Conservation (phyloP, 2,888 invertebrate species). For the Galeopsomyia nigrocyanea region DNA sequence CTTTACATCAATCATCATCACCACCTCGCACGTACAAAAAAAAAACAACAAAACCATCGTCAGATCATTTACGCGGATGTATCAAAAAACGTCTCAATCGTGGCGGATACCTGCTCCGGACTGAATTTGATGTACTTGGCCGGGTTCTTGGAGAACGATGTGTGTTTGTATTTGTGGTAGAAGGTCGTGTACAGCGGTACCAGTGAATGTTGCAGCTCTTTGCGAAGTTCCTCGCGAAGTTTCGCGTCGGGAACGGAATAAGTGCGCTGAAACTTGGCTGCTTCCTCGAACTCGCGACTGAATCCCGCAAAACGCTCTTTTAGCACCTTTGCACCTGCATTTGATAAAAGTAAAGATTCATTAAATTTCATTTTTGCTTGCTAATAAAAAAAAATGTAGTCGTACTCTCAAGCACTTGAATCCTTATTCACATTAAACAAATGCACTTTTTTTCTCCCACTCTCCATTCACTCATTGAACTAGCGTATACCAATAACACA, state of each 20-base stretch:
- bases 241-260: slow-evolving; percentile 96
- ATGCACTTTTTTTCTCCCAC: no score
- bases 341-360: no score
- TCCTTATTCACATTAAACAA: no score
- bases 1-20: slow-evolving; percentile 4
- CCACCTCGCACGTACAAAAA: neutral
- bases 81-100: slow-evolving; percentile 94
- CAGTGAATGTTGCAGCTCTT: slow-evolving; percentile 90
- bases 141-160: slow-evolving; percentile 92
- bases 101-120: slow-evolving; percentile 85
- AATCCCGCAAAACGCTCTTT: slow-evolving; percentile 75
- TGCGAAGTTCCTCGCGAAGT: slow-evolving; percentile 87
- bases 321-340: slow-evolving; percentile 60
- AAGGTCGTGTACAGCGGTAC: slow-evolving; percentile 88
- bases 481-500: no score
- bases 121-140: slow-evolving; percentile 94
- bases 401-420: no score
- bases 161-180: slow-evolving; percentile 80
- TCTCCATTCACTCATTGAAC: no score
- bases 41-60: neutral
- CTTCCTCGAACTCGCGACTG: slow-evolving; percentile 96
- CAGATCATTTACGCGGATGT: slow-evolving; percentile 77
- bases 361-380: no score
- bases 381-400: no score
- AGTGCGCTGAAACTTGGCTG: slow-evolving; percentile 84